phyloP scores from a whole-genome alignment of 2,888 invertebrate species.

The Unio pictorum region DNA sequence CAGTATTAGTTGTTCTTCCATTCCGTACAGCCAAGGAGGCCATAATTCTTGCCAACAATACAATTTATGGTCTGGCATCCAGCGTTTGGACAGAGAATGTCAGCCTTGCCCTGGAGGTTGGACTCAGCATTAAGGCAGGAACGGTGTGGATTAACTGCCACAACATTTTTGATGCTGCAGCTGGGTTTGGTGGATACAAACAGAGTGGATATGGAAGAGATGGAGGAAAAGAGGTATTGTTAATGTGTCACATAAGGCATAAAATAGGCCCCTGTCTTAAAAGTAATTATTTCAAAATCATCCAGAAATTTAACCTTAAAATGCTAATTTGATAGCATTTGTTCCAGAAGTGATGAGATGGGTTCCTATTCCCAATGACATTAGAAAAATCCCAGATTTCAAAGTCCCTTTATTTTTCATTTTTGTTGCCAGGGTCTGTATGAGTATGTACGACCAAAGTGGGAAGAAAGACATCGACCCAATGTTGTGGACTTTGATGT shows the following conservation, averaged over 20 bases:
- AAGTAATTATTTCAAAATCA: not conserved
- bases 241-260: not conserved
- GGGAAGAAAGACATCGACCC: constrained; percentile 56
- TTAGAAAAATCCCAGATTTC: no score
- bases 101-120: constrained; percentile 75
- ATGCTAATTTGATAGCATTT: not conserved
- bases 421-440: constrained; percentile 59
- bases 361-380: no score
- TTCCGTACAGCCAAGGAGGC: constrained; percentile 77
- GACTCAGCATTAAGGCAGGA: constrained; percentile 73
- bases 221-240: constrained; percentile 72
- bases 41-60: constrained; percentile 75
- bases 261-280: not conserved
- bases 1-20: constrained; percentile 73
- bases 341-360: no score
- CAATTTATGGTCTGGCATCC: constrained; percentile 73
- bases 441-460: constrained; percentile 67
- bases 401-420: not conserved
- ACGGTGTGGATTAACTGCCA: constrained; percentile 76
- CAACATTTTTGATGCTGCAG: constrained; percentile 74
- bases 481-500: constrained; percentile 48
- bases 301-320: not conserved
- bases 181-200: constrained; percentile 74
- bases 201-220: constrained; percentile 75
- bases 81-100: constrained; percentile 77